phyloP scores from a whole-genome alignment of 2,888 invertebrate genomes.

The Digitonthophagus gazella region DNA sequence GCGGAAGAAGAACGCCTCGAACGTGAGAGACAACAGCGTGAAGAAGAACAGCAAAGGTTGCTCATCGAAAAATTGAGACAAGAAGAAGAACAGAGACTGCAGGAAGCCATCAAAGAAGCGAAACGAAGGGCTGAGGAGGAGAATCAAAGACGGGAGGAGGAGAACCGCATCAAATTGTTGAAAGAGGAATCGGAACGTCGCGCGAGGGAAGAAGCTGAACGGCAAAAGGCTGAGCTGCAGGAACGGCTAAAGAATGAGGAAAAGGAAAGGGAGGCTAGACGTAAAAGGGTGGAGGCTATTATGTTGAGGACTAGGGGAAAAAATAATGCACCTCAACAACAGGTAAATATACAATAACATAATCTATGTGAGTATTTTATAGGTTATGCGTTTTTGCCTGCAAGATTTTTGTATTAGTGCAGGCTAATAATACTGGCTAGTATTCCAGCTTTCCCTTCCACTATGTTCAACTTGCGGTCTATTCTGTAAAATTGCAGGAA shows the following conservation, averaged over 20 bases:
- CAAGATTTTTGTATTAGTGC: no score
- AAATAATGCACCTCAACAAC: conserved; percentile 36
- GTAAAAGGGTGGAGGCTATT: conserved; percentile 89
- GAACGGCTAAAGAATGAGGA: conserved; percentile 83
- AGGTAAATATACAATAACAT: conserved; percentile 29
- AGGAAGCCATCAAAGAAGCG: conserved; percentile 69
- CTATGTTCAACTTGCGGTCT: no score
- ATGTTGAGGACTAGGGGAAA: conserved; percentile 82
- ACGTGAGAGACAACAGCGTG: conserved; percentile 67
- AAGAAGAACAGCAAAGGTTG: conserved; percentile 80
- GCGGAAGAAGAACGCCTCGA: conserved; percentile 74
- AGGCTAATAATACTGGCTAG: no score
- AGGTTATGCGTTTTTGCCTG: no score
- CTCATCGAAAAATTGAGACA: conserved; percentile 76
- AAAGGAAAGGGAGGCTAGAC: conserved; percentile 81
- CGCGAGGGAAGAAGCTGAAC: conserved; percentile 84
- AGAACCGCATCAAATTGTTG: conserved; percentile 62
- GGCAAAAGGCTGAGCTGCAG: conserved; percentile 76
- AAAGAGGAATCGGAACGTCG: conserved; percentile 76
- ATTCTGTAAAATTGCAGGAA: no score
- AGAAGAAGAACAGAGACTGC: conserved; percentile 82
- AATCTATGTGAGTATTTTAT: neutral
- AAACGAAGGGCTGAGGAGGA: conserved; percentile 78
- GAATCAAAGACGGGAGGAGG: conserved; percentile 64
- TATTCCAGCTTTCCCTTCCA: no score